phyloP scores from a whole-genome alignment of 2,113 vertebrate species.

The Oxyura jamaicensis region DNA sequence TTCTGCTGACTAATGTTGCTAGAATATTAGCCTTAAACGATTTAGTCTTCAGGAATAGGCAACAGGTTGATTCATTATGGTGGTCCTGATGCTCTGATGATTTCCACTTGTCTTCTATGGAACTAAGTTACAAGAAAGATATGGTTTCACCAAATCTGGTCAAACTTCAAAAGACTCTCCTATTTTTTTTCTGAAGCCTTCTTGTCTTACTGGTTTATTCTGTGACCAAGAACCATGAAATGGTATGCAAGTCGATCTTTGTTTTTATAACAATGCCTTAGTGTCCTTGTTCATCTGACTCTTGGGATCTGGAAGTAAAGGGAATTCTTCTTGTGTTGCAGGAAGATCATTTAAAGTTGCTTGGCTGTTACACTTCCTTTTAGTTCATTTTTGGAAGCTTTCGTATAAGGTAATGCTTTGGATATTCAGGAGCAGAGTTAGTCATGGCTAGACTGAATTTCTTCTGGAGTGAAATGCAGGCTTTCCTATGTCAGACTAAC shows the following conservation, averaged over 20 bases:
- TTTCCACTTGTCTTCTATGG: not conserved
- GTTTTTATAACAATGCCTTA: not conserved
- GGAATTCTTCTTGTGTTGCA: not conserved
- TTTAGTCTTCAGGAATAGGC: not conserved
- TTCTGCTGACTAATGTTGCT: not conserved
- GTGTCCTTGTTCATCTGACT: not conserved
- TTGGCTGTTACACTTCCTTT: not conserved
- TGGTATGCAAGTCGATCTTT: not conserved
- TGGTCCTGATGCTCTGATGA: not conserved
- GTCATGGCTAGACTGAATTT: not conserved
- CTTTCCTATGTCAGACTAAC: not conserved
- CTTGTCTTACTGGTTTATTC: not conserved
- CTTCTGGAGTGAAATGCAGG: not conserved
- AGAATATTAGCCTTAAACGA: not conserved
- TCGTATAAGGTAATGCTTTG: not conserved
- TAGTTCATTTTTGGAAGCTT: not conserved
- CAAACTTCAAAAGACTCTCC: not conserved
- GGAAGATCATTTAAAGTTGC: not conserved
- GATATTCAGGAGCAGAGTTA: not conserved
- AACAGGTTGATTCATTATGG: not conserved
- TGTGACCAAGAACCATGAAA: not conserved
- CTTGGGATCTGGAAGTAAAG: not conserved
- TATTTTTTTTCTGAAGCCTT: not conserved
- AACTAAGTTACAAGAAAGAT: not conserved
- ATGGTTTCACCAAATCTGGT: not conserved